Conservation (phyloP, 37 sponge, comb jelly and placozoan genomes). For the Halichondria panicea region DNA sequence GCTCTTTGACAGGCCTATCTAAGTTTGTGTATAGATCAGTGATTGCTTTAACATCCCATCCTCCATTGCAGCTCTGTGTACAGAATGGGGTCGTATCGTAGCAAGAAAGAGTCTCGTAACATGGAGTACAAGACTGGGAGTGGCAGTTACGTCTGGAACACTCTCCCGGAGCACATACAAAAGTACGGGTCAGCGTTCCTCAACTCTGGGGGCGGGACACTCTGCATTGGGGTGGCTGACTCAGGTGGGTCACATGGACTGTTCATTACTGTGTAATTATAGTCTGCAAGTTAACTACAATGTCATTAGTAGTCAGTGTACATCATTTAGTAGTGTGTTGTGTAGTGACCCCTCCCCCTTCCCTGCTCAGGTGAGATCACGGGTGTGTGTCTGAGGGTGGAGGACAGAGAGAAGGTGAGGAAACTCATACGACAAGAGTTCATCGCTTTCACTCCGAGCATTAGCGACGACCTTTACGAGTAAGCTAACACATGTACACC, state of each 20-base stretch:
- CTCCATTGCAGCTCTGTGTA: constrained; percentile 14
- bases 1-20: too few species aligned
- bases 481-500: constrained; percentile 3
- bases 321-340: too few species aligned
- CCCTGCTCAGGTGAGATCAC: too few species aligned
- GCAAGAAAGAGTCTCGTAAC: constrained; percentile 31
- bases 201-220: constrained; percentile 59
- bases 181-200: constrained; percentile 70
- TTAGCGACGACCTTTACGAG: constrained; percentile 19
- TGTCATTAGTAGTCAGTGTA: too few species aligned
- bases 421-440: constrained; percentile 15
- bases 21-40: too few species aligned
- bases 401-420: constrained; percentile 1
- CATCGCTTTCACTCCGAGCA: constrained; percentile 19
- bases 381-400: too few species aligned
- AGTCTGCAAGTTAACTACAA: too few species aligned
- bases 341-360: too few species aligned
- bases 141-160: constrained; percentile 21
- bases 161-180: constrained; percentile 24
- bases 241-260: constrained; percentile 20
- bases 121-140: constrained; percentile 67
- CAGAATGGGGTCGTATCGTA: constrained; percentile 38
- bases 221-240: constrained; percentile 55
- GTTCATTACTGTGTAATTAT: too few species aligned
- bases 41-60: too few species aligned